Evolutionary conservation across 2,113 vertebrate genomes (phyloP).

Genomic region (Sinocyclocheilus rhinocerous): DNA sequence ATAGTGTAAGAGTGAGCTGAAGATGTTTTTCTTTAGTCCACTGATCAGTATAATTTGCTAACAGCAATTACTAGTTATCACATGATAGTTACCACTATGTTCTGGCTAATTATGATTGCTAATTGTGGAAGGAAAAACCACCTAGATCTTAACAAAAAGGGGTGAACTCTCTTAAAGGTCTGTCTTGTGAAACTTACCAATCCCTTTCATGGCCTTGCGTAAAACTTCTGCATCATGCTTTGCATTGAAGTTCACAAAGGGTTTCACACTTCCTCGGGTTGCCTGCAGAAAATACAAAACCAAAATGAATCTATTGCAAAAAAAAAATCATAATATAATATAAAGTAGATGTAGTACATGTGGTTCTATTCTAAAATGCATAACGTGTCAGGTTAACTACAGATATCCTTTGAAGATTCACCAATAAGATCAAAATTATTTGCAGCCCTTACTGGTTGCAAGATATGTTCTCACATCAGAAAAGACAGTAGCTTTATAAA

Average conservation of each 20-base stretch:
- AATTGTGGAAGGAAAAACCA: background rate
- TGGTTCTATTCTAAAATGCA: background rate
- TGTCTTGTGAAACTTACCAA: conserved; percentile 77
- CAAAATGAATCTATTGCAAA: background rate
- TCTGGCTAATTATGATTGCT: background rate
- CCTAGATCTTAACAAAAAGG: background rate
- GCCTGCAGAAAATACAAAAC: conserved; percentile 64
- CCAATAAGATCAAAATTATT: background rate
- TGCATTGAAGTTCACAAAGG: conserved; percentile 85
- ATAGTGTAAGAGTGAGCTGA: background rate
- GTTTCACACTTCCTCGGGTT: conserved; percentile 82
- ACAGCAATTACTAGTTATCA: background rate
- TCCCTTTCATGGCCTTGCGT: conserved; percentile 94
- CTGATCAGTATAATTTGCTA: conserved; percentile 10
- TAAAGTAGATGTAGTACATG: background rate
- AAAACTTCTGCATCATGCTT: conserved; percentile 89
- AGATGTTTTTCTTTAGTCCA: background rate
- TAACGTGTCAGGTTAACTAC: background rate
- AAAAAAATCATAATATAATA: background rate
- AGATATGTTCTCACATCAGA: background rate
- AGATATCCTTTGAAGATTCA: background rate
- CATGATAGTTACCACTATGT: background rate
- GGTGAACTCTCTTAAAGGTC: background rate
- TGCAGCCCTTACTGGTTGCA: background rate
- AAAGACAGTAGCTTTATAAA: background rate